phyloP scores from a whole-genome alignment of 2,797 vertebrate genomes.

The Pagetopsis macropterus region DNA sequence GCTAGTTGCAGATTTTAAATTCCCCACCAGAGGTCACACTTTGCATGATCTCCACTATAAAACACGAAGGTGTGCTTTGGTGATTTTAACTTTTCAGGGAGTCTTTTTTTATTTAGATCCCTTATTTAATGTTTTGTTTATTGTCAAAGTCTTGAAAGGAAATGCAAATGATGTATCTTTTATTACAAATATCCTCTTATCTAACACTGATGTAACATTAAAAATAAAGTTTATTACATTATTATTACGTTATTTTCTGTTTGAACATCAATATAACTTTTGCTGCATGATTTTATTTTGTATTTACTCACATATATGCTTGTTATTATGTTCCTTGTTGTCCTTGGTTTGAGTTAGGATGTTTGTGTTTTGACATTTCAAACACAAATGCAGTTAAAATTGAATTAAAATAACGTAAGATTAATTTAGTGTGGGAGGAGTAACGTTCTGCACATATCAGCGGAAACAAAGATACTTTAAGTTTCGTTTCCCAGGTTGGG shows the following conservation, averaged over 20 bases:
- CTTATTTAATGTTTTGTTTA: background rate
- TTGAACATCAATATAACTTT: background rate
- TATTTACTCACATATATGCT: too few species aligned
- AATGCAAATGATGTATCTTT: background rate
- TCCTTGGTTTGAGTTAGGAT: background rate
- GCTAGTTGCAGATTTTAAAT: background rate
- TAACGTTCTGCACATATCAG: too few species aligned
- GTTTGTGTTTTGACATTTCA: too few species aligned
- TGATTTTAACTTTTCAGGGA: background rate
- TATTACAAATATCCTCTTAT: too few species aligned
- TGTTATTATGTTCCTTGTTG: background rate
- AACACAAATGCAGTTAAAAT: too few species aligned
- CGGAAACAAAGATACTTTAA: too few species aligned
- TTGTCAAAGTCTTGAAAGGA: background rate
- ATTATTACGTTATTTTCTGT: background rate
- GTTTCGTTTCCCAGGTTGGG: too few species aligned
- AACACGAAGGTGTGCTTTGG: background rate
- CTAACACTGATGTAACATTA: background rate
- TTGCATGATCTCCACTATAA: background rate
- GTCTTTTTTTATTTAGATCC: background rate
- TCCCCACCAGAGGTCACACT: conserved; percentile 25
- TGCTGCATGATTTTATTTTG: background rate
- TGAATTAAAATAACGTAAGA: too few species aligned
- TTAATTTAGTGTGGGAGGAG: too few species aligned
- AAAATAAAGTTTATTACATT: background rate